phyloP scores from a whole-genome alignment of 2,888 invertebrate genomes.

The Heliconius charithonia region DNA sequence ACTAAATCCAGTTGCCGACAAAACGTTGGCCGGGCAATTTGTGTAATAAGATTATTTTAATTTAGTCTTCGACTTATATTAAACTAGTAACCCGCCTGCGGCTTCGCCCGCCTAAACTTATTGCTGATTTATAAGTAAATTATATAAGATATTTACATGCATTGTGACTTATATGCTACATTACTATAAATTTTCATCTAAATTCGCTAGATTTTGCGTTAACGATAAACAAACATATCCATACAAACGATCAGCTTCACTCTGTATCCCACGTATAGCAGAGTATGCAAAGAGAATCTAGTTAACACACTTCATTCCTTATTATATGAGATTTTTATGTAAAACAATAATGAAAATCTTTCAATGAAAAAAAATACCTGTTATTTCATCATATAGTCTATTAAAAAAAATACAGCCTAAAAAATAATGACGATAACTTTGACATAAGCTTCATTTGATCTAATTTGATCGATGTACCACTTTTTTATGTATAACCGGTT shows the following conservation, averaged over 20 bases:
- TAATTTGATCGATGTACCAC: constrained; percentile 2
- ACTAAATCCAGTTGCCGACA: background rate
- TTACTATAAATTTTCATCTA: too few species aligned
- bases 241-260: too few species aligned
- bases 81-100: background rate
- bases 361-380: background rate
- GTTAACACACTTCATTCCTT: too few species aligned
- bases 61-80: background rate
- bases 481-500: background rate
- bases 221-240: too few species aligned
- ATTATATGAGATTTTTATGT: too few species aligned
- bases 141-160: too few species aligned
- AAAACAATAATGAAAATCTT: background rate
- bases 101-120: too few species aligned
- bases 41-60: background rate
- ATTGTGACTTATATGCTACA: too few species aligned
- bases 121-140: too few species aligned
- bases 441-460: background rate
- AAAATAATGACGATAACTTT: background rate
- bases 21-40: background rate
- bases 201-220: too few species aligned
- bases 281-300: too few species aligned
- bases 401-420: background rate
- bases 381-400: background rate
- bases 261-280: too few species aligned